Evolutionary conservation across 2,888 invertebrate genomes (phyloP), one percentile per base, ranked within the genome.

Genomic region (Formica aserva): DNA sequence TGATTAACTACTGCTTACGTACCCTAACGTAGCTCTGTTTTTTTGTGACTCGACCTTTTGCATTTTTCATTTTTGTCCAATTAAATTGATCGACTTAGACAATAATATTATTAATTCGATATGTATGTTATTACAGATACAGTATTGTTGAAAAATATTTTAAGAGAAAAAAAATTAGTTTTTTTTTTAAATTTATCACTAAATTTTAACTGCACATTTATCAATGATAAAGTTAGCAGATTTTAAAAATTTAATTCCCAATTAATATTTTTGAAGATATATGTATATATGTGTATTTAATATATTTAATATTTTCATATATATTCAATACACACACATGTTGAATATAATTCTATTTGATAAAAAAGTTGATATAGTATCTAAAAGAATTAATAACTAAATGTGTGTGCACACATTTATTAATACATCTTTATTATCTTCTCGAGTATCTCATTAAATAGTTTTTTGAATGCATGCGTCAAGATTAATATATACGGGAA

Each of bases 1-100:
- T 60, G n/a, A 18, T 57, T 69, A 32, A 45, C 45, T 60, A 32
- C 18, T 60, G 57, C 60, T 78, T 78, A 60, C 60, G 35, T 13
- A n/a, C 13, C 22, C 29, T 18, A 67, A 67, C 45, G 38, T 57
- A 67, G 22, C 32, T 32, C 9, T 67, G 11, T 67, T 67, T 57
- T 57, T 29, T 77, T 22, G 15, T 15, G 29, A 1, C 1, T 26
- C 6, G 3, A 22, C 0, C 32, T n/a, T 48, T 75, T 75, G 22
- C 22, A 11, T 18, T 38, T 48, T 66, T 77, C 3, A 38, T 32
- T 26, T 67, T 11, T 38, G 65, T 41, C 9, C 5, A 45, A 60
- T 60, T 69, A 18, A 15, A 45, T 22, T 41, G 1, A 11, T 9
- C 57, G 26, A 13, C 9, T 76, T 66, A 38, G 55, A 55, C 52